Base-by-base conservation (phyloP, 1,140 invertebrate genomes). In the Drosophila serrata region DNA sequence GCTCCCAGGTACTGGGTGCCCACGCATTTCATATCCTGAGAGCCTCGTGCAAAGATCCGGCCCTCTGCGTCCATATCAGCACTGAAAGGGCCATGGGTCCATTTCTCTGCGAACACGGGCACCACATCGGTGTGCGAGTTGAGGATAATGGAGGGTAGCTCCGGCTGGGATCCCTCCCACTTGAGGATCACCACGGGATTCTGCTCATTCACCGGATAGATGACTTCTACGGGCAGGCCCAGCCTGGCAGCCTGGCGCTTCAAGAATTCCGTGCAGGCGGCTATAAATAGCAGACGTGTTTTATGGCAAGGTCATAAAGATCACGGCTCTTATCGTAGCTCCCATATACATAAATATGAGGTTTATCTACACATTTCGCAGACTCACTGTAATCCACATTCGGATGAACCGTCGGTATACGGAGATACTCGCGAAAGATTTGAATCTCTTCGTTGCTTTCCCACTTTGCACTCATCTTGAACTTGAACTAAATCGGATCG, bases 81-180 rank as follows among this genome's bases (percentile, higher is more conserved):
- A 46, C 92, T 94, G 91, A 98, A 98, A 2, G 97, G 97, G 17
- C 93, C 93, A 60, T 95, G 93, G 0, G 91, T 94, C 95, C 95
- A 95, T 55, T 94, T 94, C 53, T 95, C 93, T 0, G 93, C 92
- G 91, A 95, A 97, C 2, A 97, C 97, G 19, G 97, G 97, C 11
- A 98, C 97, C 31, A 98, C 97, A 93, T 98, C 97, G 93, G 96
- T 98, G 85, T 98, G 97, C 45, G 96, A 97, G 84, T 98, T 98
- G 1, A 98, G 93, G 15, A 97, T 82, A 48, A 98, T 93, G 2
- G 96, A 93, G 19, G 95, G 94, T 43, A 96, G 90, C 17, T 93
- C 80, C 3, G 96, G 95, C 43, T 97, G 93, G 2, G 80, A 94
- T 67, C 97, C 97, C 68, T 90, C 67, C 95, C 96, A 96, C 67